These are phyloP conservation scores for Spongilla lacustris DNA, from an alignment of 37 sponge, comb jelly and placozoan genomes.

Conservation along the genomic window DNA sequence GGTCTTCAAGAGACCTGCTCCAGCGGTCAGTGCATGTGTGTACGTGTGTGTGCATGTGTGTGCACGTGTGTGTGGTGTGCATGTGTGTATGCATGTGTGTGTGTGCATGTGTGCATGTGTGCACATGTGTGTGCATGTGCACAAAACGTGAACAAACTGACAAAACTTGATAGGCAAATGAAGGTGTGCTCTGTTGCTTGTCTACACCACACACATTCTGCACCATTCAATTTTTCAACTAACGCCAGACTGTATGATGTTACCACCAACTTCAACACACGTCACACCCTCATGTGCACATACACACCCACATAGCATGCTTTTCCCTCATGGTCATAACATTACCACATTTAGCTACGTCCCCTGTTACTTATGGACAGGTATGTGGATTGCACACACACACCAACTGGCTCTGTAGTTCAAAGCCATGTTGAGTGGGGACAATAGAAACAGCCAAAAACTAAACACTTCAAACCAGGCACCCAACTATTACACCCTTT, in stretches of 20 bases:
- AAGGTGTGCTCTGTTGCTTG: neutral
- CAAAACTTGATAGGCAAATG: neutral
- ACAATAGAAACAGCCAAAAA: neutral
- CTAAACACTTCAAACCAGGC: no score
- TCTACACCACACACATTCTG: neutral
- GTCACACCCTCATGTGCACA: neutral
- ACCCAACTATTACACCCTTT: neutral
- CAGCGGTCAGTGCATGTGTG: neutral
- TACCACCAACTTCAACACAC: neutral
- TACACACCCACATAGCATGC: conserved; percentile 11
- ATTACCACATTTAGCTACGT: neutral
- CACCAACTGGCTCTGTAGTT: neutral
- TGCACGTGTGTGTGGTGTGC: no score
- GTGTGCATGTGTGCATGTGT: no score
- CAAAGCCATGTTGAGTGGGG: neutral
- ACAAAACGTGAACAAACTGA: no score
- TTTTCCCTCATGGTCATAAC: neutral
- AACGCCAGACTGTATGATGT: neutral
- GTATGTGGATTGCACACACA: no score
- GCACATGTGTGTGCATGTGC: no score
- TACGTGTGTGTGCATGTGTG: no score
- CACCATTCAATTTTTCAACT: neutral
- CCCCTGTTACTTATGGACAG: neutral
- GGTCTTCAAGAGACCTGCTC: conserved; percentile 39
- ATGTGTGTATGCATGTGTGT: no score